phyloP scores from a whole-genome alignment of 2,113 vertebrate genomes.

The Cottus gobio region DNA sequence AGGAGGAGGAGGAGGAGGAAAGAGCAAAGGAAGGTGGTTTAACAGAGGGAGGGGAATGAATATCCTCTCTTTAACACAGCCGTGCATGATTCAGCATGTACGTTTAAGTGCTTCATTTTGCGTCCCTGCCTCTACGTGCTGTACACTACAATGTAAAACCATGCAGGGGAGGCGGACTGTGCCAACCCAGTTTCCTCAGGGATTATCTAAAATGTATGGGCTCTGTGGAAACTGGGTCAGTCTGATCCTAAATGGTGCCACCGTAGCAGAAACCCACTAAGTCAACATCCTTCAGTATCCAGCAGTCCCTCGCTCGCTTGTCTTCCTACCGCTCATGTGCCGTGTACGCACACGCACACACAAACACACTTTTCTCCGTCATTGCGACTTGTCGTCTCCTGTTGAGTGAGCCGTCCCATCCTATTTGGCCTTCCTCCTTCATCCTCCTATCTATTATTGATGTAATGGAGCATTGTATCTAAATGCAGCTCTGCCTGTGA shows the following conservation, averaged over 20 bases:
- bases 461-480: slow-evolving; percentile 80
- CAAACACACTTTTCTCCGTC: slow-evolving; percentile 33
- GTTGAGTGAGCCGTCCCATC: slow-evolving; percentile 77
- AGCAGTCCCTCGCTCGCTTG: slow-evolving; percentile 37
- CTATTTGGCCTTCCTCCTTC: slow-evolving; percentile 65
- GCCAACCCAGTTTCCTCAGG: slow-evolving; percentile 63
- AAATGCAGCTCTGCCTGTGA: slow-evolving; percentile 74
- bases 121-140: slow-evolving; percentile 57
- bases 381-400: slow-evolving; percentile 68
- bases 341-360: slow-evolving; percentile 19
- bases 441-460: slow-evolving; percentile 79
- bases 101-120: slow-evolving; percentile 73
- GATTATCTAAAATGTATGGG: slow-evolving; percentile 78
- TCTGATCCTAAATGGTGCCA: slow-evolving; percentile 74
- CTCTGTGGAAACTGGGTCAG: slow-evolving; percentile 79
- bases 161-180: slow-evolving; percentile 50
- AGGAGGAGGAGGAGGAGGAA: slow-evolving; percentile 13
- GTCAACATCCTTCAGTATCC: slow-evolving; percentile 61
- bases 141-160: slow-evolving; percentile 53
- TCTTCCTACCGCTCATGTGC: slow-evolving; percentile 32
- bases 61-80: slow-evolving; percentile 71
- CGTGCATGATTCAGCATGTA: slow-evolving; percentile 77
- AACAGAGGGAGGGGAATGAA: slow-evolving; percentile 63
- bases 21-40: slow-evolving; percentile 58
- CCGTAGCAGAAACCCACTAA: slow-evolving; percentile 68